Evolutionary conservation across 1,140 invertebrate genomes (phyloP).

Genomic region (Tenebrio molitor): DNA sequence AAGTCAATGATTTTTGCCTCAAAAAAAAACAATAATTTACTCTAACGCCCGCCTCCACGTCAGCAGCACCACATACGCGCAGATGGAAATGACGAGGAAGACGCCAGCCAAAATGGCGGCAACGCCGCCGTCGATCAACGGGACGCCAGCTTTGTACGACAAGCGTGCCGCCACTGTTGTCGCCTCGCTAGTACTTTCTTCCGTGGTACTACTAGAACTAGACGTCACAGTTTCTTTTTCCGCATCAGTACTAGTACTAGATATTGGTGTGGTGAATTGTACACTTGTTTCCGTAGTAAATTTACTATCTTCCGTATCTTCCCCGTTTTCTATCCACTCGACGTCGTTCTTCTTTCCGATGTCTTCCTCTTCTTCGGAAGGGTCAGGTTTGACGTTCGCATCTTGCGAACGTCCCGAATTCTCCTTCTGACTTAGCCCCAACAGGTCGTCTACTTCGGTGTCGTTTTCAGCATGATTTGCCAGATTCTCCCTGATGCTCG

Average conservation of each 20-base stretch:
- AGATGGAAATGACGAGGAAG: slow-evolving; percentile 61
- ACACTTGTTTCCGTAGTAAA: not conserved
- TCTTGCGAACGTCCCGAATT: not conserved
- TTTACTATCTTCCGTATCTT: slow-evolving; percentile 32
- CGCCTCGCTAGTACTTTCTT: not conserved
- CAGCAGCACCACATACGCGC: slow-evolving; percentile 65
- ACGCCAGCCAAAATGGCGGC: slow-evolving; percentile 47
- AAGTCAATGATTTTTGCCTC: not conserved
- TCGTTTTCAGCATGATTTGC: not conserved
- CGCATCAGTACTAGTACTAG: not conserved
- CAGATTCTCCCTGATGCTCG: slow-evolving; percentile 23
- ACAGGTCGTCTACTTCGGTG: slow-evolving; percentile 40
- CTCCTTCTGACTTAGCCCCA: not conserved
- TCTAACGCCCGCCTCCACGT: slow-evolving; percentile 66
- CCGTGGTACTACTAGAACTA: not conserved
- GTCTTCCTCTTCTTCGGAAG: slow-evolving; percentile 2
- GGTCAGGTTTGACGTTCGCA: not conserved
- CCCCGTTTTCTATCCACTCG: slow-evolving; percentile 24
- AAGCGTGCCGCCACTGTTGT: not conserved
- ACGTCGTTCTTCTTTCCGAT: not conserved
- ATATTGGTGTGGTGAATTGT: not conserved
- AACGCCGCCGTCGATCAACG: slow-evolving; percentile 34
- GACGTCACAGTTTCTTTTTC: not conserved
- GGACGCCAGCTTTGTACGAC: not conserved
- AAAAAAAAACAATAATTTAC: slow-evolving; percentile 60